phyloP scores from a whole-genome alignment of 2,888 invertebrate genomes.

The Melieria omissa region DNA sequence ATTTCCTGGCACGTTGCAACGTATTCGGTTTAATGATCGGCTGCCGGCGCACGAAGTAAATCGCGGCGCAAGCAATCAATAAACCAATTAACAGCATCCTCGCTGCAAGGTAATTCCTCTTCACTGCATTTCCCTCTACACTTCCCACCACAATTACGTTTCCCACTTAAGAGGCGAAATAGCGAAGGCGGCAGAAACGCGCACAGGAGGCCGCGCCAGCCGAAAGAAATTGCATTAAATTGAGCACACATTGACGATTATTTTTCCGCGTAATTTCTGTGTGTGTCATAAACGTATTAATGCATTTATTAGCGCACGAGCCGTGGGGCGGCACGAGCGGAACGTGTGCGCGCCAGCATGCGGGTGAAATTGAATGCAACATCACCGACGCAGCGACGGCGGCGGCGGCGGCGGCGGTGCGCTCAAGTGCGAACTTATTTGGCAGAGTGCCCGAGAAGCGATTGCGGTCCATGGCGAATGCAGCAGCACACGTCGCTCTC shows the following conservation, averaged over 20 bases:
- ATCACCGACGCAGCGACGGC: not conserved
- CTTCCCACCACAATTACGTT: not conserved
- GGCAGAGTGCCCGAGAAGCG: constrained; percentile 22
- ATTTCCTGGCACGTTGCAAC: no score
- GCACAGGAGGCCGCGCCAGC: not conserved
- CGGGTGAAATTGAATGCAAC: not conserved
- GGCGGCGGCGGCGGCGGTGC: not conserved
- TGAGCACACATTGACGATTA: constrained; percentile 22
- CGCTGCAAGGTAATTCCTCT: not conserved
- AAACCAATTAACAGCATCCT: constrained; percentile 34
- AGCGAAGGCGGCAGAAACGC: not conserved
- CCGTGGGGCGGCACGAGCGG: not conserved
- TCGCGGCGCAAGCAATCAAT: constrained; percentile 23
- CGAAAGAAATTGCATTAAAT: constrained; percentile 11
- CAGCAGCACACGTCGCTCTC: no score
- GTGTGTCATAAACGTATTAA: constrained; percentile 34
- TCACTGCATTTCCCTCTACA: not conserved
- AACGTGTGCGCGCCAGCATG: constrained; percentile 29
- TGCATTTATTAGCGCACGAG: constrained; percentile 33
- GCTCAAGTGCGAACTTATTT: constrained; percentile 25
- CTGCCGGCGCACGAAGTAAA: no score
- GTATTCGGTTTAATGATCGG: no score
- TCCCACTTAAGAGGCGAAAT: not conserved
- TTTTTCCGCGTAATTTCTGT: constrained; percentile 26
- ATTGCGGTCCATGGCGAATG: not conserved